phyloP scores from a whole-genome alignment of 2,888 invertebrate species.

The Leucozona laternaria region DNA sequence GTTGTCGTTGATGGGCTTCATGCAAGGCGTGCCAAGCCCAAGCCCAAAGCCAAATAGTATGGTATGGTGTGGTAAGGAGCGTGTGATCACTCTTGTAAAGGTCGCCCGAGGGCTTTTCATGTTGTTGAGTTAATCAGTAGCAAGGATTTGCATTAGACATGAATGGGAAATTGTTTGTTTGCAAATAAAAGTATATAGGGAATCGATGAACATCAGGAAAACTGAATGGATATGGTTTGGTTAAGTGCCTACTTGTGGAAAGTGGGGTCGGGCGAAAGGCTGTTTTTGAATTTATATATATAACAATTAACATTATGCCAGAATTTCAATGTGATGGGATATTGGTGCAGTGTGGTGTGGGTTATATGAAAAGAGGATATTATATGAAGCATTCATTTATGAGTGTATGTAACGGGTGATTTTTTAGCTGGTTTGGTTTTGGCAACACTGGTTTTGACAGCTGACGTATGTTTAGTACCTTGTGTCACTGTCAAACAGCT shows the following conservation, averaged over 20 bases:
- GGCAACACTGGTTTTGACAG: too few species aligned
- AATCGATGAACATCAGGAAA: conserved; percentile 53
- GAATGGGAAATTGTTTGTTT: conserved; percentile 69
- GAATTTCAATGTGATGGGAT: neutral
- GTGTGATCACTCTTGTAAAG: conserved; percentile 51
- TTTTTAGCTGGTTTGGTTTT: too few species aligned
- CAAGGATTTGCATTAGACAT: conserved; percentile 71
- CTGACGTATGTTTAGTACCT: too few species aligned
- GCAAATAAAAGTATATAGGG: conserved; percentile 59
- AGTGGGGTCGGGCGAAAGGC: neutral
- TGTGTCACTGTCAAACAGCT: too few species aligned
- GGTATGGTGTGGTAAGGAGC: neutral
- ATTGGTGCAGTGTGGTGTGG: neutral
- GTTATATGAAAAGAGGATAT: neutral
- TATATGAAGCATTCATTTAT: neutral
- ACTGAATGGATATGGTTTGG: neutral
- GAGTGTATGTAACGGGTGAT: too few species aligned
- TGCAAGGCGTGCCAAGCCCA: conserved; percentile 7
- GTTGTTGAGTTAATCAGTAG: conserved; percentile 73
- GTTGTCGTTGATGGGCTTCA: neutral
- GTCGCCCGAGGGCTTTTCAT: conserved; percentile 57
- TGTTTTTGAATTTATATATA: neutral
- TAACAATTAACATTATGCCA: neutral
- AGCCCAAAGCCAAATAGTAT: neutral
- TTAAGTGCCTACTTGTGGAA: neutral